phyloP scores from a whole-genome alignment of 2,888 invertebrate genomes.

The Slavum lentiscoides region DNA sequence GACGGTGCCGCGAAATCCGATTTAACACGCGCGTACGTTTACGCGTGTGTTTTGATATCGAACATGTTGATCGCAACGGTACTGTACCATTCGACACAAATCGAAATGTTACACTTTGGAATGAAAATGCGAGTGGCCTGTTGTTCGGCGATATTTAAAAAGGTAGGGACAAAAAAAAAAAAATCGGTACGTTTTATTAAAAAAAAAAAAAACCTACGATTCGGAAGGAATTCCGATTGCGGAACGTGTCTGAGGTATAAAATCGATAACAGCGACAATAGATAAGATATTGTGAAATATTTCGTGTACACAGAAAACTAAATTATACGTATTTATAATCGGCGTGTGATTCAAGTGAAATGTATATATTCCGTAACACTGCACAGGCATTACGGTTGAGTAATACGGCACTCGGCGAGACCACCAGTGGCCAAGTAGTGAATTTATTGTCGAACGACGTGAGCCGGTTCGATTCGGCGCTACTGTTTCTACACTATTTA shows the following conservation, averaged over 20 bases:
- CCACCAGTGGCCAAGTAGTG: constrained; percentile 72
- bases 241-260: too few species aligned
- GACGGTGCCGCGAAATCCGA: constrained; percentile 56
- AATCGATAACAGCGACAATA: too few species aligned
- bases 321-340: neutral
- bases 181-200: too few species aligned
- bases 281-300: too few species aligned
- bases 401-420: constrained; percentile 80
- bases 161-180: constrained; percentile 63
- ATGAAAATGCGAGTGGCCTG: constrained; percentile 82
- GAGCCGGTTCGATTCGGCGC: constrained; percentile 85
- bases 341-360: too few species aligned
- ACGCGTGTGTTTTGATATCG: constrained; percentile 73
- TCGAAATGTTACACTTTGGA: constrained; percentile 76
- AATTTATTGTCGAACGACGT: constrained; percentile 88
- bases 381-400: constrained; percentile 73
- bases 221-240: too few species aligned
- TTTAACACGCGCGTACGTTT: constrained; percentile 70
- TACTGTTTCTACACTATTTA: constrained; percentile 85
- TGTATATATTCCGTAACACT: neutral
- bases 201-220: too few species aligned
- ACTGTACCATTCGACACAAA: constrained; percentile 34
- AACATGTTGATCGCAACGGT: constrained; percentile 76
- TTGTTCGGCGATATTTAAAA: constrained; percentile 81
- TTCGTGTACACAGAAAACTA: too few species aligned